These are phyloP conservation scores for Drosophila tristis DNA, from an alignment of 1,140 invertebrate genomes.

Conservation along the genomic window DNA sequence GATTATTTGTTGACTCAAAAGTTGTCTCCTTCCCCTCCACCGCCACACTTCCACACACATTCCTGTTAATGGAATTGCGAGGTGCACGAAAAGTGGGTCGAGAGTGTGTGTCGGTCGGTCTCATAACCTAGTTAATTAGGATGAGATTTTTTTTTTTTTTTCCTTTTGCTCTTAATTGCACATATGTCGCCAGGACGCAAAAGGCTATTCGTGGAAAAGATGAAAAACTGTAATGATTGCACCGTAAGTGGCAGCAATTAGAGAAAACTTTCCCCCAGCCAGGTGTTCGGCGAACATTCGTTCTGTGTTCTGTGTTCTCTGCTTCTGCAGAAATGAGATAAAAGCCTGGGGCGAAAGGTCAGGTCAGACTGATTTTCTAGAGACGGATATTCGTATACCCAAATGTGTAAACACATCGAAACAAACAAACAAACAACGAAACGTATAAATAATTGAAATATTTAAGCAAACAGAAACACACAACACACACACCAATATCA, in stretches of 20 bases:
- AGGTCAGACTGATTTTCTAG: no score
- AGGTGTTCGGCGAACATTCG: constrained; percentile 9
- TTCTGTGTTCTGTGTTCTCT: background rate
- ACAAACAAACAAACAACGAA: constrained; percentile 34
- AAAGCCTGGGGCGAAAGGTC: no score
- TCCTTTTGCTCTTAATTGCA: constrained; percentile 32
- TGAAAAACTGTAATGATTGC: constrained; percentile 63
- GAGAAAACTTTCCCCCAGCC: constrained; percentile 45
- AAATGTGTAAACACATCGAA: constrained; percentile 1
- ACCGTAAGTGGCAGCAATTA: constrained; percentile 71
- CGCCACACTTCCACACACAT: constrained; percentile 3
- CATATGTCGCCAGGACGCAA: constrained; percentile 19
- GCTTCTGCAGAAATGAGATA: no score
- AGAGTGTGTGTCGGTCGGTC: constrained; percentile 27
- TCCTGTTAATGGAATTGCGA: constrained; percentile 46
- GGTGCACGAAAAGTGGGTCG: constrained; percentile 52
- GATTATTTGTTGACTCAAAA: constrained; percentile 58
- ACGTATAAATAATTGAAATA: constrained; percentile 47
- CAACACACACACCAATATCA: constrained; percentile 33
- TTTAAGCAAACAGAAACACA: constrained; percentile 51
- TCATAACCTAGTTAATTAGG: constrained; percentile 63
- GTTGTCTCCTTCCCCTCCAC: constrained; percentile 1
- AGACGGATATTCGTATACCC: no score
- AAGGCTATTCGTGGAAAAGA: background rate
- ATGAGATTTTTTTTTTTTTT: constrained; percentile 10